A percentile compares a stretch with the other conserved stretches of the same genome.
phyloP scores from a whole-genome alignment of 1,140 invertebrate genomes.

The Zaprionus taronus region DNA sequence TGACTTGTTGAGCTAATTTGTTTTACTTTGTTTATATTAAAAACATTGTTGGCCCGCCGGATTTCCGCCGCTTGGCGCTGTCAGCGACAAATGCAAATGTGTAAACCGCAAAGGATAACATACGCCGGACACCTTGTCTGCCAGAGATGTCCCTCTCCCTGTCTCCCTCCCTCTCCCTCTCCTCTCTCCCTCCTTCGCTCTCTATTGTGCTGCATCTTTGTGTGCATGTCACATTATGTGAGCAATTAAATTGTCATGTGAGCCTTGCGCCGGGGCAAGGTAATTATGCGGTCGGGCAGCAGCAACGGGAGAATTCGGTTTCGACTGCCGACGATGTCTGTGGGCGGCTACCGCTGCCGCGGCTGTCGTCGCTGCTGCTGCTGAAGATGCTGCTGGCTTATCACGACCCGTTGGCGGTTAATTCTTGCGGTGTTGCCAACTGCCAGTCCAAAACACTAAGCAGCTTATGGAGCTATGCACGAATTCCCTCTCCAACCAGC shows the following conservation, averaged over 20 bases:
- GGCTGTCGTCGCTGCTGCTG: background rate
- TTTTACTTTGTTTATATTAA: conserved; percentile 83
- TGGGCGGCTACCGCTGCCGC: conserved; percentile 9
- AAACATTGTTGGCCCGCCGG: conserved; percentile 69
- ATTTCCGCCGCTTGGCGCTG: conserved; percentile 37
- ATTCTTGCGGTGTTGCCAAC: conserved; percentile 44
- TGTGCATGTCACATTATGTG: conserved; percentile 70
- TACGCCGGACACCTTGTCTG: conserved; percentile 53
- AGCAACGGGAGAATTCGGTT: conserved; percentile 34
- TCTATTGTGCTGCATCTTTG: conserved; percentile 38
- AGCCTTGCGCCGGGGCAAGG: conserved; percentile 55
- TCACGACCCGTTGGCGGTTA: conserved; percentile 49
- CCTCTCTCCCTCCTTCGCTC: conserved; percentile 2
- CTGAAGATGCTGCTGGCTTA: conserved; percentile 52
- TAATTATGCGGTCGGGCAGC: conserved; percentile 68
- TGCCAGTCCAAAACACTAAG: conserved; percentile 39
- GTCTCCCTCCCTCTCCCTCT: background rate
- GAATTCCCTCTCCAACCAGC: background rate
- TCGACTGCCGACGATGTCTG: conserved; percentile 46
- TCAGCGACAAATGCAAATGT: conserved; percentile 60
- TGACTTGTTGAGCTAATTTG: conserved; percentile 70
- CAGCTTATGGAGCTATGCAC: conserved; percentile 35
- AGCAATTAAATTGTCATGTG: conserved; percentile 80
- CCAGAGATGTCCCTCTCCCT: conserved; percentile 15
- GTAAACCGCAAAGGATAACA: conserved; percentile 81